Evolutionary conservation across 35 echinoderm and acorn worm species (phyloP).

Genomic region (Holothuria glaberrima): DNA sequence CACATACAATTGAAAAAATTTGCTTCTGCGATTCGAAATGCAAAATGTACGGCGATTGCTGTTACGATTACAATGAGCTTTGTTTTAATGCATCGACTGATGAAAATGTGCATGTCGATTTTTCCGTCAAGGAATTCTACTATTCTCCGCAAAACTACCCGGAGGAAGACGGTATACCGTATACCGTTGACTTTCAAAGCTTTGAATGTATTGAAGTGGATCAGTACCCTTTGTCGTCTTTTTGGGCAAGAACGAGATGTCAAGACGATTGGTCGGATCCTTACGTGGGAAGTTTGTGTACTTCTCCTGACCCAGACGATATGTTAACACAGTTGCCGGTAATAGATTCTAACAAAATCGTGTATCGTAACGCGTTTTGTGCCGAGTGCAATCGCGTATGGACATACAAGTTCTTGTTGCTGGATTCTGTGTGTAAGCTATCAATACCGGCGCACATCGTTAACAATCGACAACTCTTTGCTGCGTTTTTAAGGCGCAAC

Average conservation of each 20-base stretch:
- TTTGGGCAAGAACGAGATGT: constrained; percentile 49
- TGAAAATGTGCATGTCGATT: not conserved
- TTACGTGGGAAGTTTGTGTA: constrained; percentile 10
- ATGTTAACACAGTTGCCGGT: constrained; percentile 52
- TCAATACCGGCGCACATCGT: constrained; percentile 19
- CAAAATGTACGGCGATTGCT: constrained; percentile 43
- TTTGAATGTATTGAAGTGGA: constrained; percentile 50
- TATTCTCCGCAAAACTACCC: not conserved
- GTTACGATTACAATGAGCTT: constrained; percentile 1
- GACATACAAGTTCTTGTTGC: constrained; percentile 32
- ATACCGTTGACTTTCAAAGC: constrained; percentile 1
- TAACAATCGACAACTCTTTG: constrained; percentile 40
- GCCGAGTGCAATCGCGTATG: constrained; percentile 42
- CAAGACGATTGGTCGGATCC: constrained; percentile 16
- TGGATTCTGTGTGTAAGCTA: constrained; percentile 46
- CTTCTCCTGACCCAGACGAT: not conserved
- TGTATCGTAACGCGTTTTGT: constrained; percentile 54
- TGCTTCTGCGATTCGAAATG: constrained; percentile 47
- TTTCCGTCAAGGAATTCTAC: not conserved
- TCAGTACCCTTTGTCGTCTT: constrained; percentile 29
- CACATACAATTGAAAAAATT: not conserved
- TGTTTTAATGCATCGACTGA: not conserved
- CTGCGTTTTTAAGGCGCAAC: constrained; percentile 24
- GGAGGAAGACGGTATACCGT: constrained; percentile 25
- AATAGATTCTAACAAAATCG: not conserved